A percentile compares a stretch with the other conserved stretches of the same genome.
These are phyloP conservation scores for Eupithecia vulgata DNA, from an alignment of 2,888 invertebrate species.

Conservation along the genomic window DNA sequence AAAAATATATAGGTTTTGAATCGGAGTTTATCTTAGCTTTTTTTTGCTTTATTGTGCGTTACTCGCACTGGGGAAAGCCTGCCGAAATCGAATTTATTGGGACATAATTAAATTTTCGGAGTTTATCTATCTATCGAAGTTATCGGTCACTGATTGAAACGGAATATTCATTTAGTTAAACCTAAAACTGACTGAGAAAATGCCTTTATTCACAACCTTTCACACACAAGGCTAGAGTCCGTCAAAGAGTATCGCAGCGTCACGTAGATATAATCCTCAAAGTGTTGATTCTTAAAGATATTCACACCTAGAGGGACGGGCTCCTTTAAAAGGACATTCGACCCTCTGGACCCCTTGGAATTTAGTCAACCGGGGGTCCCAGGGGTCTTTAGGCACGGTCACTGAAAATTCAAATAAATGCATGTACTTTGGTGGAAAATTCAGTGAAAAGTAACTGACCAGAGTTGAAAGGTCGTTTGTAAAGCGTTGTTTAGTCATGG, in stretches of 20 bases:
- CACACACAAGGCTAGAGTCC: background rate
- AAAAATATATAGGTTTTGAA: too few species aligned
- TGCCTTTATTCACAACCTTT: background rate
- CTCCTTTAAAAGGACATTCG: constrained; percentile 77
- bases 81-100: too few species aligned
- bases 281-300: constrained; percentile 64
- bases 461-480: background rate
- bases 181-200: background rate
- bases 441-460: constrained; percentile 14
- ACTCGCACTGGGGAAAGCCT: too few species aligned
- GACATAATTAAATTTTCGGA: too few species aligned
- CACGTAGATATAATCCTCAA: constrained; percentile 34
- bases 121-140: too few species aligned
- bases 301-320: constrained; percentile 76
- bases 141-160: background rate
- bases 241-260: constrained; percentile 12
- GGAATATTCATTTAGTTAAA: background rate
- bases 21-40: too few species aligned
- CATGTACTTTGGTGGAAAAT: constrained; percentile 23
- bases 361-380: constrained; percentile 79
- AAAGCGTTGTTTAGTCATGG: background rate
- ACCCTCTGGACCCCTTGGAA: constrained; percentile 72
- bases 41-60: too few species aligned
- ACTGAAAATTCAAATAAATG: constrained; percentile 72
- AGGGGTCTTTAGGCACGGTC: constrained; percentile 68